Evolutionary conservation across 2,797 vertebrate species (phyloP).

Genomic region (Sitta carolinensis): DNA sequence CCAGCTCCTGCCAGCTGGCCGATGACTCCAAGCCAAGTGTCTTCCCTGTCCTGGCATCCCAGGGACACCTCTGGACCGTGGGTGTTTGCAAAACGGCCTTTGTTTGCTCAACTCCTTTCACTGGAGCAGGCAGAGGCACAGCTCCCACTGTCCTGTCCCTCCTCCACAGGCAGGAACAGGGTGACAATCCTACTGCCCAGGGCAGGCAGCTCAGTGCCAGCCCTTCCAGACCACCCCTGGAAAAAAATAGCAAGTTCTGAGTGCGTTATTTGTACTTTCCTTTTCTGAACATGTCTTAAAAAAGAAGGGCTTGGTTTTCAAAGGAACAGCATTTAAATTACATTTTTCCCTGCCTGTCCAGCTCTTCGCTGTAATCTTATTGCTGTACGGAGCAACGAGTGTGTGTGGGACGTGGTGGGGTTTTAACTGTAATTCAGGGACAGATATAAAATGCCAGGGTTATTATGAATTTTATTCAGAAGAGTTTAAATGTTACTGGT

Average conservation of each 20-base stretch:
- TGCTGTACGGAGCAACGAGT: fast-evolving
- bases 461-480: not conserved
- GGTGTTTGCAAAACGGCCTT: not conserved
- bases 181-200: not conserved
- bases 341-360: not conserved
- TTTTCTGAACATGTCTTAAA: conserved; percentile 36
- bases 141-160: not conserved
- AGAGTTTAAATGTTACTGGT: not conserved
- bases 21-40: not conserved
- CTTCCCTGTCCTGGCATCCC: not conserved
- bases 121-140: not conserved
- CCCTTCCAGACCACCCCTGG: not conserved
- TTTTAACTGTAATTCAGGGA: conserved; percentile 23
- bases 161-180: not conserved
- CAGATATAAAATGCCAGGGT: not conserved
- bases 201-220: not conserved
- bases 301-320: conserved; percentile 6
- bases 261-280: conserved; percentile 30
- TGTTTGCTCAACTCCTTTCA: not conserved
- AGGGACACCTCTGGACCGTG: not conserved
- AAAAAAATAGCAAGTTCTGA: conserved; percentile 19
- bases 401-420: not conserved
- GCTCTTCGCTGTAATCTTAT: not conserved
- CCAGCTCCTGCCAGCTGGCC: not conserved
- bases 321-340: not conserved